These are phyloP conservation scores for Drosophila tristis DNA, from an alignment of 1,140 invertebrate genomes.

Conservation along the genomic window DNA sequence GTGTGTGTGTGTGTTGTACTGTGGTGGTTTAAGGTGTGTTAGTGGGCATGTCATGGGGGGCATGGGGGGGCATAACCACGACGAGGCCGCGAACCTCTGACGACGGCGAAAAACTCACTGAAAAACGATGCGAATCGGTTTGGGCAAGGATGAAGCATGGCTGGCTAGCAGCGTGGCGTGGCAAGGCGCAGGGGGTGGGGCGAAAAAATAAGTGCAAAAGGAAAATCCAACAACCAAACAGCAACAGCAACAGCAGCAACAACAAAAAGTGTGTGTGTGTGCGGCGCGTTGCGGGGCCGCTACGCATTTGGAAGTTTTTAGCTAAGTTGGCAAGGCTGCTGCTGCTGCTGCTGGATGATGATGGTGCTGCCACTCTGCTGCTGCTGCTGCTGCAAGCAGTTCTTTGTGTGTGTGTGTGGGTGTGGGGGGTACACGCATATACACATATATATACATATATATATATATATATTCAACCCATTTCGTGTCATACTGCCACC, in stretches of 20 bases:
- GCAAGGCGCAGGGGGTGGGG: background rate
- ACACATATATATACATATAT: no score
- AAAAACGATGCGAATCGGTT: constrained; percentile 42
- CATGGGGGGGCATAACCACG: constrained; percentile 52
- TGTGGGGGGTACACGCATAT: background rate
- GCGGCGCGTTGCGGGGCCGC: constrained; percentile 38
- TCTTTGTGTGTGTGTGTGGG: constrained; percentile 21
- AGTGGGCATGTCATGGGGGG: constrained; percentile 3
- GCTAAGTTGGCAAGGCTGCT: constrained; percentile 62
- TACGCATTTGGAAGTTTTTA: constrained; percentile 79
- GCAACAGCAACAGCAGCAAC: constrained; percentile 32
- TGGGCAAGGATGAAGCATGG: constrained; percentile 43
- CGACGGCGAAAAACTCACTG: constrained; percentile 40
- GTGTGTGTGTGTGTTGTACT: constrained; percentile 1
- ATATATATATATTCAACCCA: no score
- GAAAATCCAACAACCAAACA: background rate
- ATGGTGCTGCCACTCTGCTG: constrained; percentile 4
- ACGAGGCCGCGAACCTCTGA: constrained; percentile 56
- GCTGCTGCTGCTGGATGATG: constrained; percentile 6
- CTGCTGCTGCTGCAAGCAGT: constrained; percentile 29
- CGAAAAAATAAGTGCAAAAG: no score
- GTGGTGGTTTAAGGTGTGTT: no score
- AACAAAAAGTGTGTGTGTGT: constrained; percentile 51
- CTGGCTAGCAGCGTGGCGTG: constrained; percentile 1
- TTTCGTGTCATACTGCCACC: no score